Conservation (phyloP, 2,797 vertebrate species). For the Paratrypauchen microcephalus region DNA sequence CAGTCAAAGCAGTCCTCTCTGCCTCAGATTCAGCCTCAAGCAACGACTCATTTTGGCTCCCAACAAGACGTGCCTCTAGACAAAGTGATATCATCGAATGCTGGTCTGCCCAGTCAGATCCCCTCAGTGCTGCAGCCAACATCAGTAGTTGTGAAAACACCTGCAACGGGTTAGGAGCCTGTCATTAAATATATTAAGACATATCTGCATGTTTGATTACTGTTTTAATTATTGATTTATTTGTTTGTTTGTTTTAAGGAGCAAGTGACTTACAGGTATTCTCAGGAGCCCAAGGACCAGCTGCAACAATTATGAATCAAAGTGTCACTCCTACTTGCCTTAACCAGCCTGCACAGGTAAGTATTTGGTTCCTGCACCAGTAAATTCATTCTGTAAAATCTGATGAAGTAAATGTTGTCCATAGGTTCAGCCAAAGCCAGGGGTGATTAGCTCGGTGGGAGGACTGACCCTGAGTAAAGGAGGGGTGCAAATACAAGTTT, state of each 20-base stretch:
- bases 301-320: conserved; percentile 72
- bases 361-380: not conserved
- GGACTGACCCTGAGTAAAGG: conserved; percentile 75
- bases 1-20: conserved; percentile 80
- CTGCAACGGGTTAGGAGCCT: conserved; percentile 66
- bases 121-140: conserved; percentile 77
- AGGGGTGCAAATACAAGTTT: conserved; percentile 77
- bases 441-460: conserved; percentile 79
- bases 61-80: conserved; percentile 77
- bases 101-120: conserved; percentile 64
- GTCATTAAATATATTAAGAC: not conserved
- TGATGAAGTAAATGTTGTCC: not conserved
- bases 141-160: conserved; percentile 79
- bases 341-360: conserved; percentile 77
- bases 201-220: not conserved
- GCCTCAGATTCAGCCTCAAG: conserved; percentile 53
- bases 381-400: not conserved
- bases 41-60: conserved; percentile 78
- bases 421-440: conserved; percentile 77
- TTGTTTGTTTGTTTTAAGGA: too few species aligned
- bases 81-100: conserved; percentile 59
- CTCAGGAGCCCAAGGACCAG: conserved; percentile 73
- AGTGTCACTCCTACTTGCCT: conserved; percentile 72
- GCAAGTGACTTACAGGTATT: conserved; percentile 78
- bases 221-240: conserved; percentile 12